Conservation (phyloP, 1,140 invertebrate genomes). For the roundworm (Caenorhabditis elegans) region WBcel235 BX284605.5:4985001-4985500, state of each 20-base stretch:
- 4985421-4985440: neutral
- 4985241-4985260: constrained; percentile 5
- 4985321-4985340: neutral
- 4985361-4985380: neutral
- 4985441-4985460: neutral
- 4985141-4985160: constrained; percentile 22
- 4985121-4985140: neutral
- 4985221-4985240: constrained; percentile 6
- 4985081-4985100: neutral
- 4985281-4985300: constrained; percentile 16
- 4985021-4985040: constrained; percentile 71
- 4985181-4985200: constrained; percentile 27
- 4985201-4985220: neutral
- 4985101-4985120: neutral
- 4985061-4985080: neutral
- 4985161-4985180: constrained; percentile 15
- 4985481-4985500: neutral
- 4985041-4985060: constrained; percentile 64
- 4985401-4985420: neutral
- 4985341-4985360: constrained; percentile 14
- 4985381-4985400: no score
- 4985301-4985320: neutral
- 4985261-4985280: neutral
- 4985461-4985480: neutral
- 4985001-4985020: constrained; percentile 73